These are phyloP conservation scores for Chrysocyon brachyurus DNA, from an alignment of 2,797 vertebrate genomes.

Conservation along the genomic window DNA sequence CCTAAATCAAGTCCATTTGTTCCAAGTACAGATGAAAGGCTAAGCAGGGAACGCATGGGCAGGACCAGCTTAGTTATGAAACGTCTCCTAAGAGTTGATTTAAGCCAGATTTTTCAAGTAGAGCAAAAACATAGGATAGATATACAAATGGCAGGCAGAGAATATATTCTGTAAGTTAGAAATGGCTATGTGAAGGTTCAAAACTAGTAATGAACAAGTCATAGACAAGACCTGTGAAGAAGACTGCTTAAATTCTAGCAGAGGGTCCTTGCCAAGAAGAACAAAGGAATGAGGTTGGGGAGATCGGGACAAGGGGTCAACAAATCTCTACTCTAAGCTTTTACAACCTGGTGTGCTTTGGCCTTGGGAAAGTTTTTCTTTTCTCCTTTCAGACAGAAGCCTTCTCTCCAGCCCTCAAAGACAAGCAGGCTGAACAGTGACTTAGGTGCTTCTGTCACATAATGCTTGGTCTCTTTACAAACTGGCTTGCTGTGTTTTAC, in stretches of 20 bases:
- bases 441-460: constrained; percentile 81
- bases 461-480: constrained; percentile 85
- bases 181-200: neutral
- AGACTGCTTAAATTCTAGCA: constrained; percentile 48
- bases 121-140: neutral
- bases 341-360: constrained; percentile 68
- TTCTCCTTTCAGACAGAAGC: constrained; percentile 77
- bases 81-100: constrained; percentile 3
- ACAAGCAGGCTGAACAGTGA: constrained; percentile 54
- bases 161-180: neutral
- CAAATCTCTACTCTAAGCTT: constrained; percentile 59
- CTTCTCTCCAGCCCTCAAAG: constrained; percentile 83
- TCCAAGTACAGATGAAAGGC: neutral
- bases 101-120: constrained; percentile 49
- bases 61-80: neutral
- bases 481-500: constrained; percentile 83
- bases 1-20: neutral
- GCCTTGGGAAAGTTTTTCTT: constrained; percentile 65
- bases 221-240: constrained; percentile 13
- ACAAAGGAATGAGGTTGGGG: constrained; percentile 52
- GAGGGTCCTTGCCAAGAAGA: constrained; percentile 69
- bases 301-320: constrained; percentile 55
- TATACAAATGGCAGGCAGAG: neutral
- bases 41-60: neutral
- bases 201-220: constrained; percentile 39